Percentiles rank a stretch among this genome's conserved stretches.
These are phyloP conservation scores for Plutella xylostella DNA, from an alignment of 2,888 invertebrate species.

Conservation along the genomic window DNA sequence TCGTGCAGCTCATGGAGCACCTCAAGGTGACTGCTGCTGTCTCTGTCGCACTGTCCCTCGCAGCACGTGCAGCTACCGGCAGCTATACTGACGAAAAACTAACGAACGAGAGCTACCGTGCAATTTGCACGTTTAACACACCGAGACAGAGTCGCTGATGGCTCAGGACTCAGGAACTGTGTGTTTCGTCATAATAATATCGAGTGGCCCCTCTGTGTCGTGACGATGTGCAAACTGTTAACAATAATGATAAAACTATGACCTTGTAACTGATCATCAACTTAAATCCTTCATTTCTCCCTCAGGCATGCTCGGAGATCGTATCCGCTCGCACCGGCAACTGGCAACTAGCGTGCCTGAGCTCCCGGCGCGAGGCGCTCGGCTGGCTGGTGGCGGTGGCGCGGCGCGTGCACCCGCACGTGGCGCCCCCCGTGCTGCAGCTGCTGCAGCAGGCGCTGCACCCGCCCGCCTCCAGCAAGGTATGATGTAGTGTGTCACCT, in stretches of 20 bases:
- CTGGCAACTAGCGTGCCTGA: conserved; percentile 92
- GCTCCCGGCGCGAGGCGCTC: conserved; percentile 78
- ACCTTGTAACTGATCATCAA: no score
- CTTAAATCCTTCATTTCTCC: not conserved
- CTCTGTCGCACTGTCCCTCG: not conserved
- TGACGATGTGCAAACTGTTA: no score
- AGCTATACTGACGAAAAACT: no score
- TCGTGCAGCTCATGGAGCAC: conserved; percentile 96
- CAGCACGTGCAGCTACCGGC: not conserved
- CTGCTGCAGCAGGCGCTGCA: conserved; percentile 89
- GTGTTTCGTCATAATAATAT: no score
- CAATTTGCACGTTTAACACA: no score
- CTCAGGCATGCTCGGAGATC: conserved; percentile 87
- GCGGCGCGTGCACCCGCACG: conserved; percentile 89
- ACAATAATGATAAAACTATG: no score
- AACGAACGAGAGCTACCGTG: no score
- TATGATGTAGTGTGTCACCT: conserved; percentile 68
- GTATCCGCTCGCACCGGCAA: conserved; percentile 91
- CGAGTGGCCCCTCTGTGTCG: no score
- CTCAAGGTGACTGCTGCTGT: conserved; percentile 73
- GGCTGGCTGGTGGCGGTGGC: conserved; percentile 87
- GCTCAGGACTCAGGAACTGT: no score
- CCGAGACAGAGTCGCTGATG: no score
- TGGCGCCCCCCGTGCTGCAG: conserved; percentile 91
- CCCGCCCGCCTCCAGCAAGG: conserved; percentile 7